phyloP scores from a whole-genome alignment of 2,113 vertebrate genomes.

The Prunella fulvescens region DNA sequence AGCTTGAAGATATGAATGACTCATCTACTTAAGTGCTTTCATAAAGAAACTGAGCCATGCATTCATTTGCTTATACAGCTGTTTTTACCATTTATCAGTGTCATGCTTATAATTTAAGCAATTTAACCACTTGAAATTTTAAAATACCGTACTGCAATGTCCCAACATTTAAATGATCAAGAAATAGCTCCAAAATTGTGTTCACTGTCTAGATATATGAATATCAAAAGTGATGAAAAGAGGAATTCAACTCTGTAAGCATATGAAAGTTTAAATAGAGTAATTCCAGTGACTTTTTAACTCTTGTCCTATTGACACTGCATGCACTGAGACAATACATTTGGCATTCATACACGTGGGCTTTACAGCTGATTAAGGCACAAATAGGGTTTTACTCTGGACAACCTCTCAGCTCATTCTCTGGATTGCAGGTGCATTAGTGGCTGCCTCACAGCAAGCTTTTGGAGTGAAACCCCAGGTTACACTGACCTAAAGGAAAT shows the following conservation, averaged over 20 bases:
- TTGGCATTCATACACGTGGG: rapidly evolving
- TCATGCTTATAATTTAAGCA: not conserved
- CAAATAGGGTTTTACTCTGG: not conserved
- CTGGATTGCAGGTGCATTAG: not conserved
- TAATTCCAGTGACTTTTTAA: not conserved
- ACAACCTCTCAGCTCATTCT: not conserved
- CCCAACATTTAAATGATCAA: not conserved
- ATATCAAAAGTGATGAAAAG: not conserved
- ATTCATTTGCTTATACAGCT: not conserved
- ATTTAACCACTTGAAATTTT: not conserved
- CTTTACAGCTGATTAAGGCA: not conserved
- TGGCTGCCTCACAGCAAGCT: not conserved
- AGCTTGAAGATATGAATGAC: conserved; percentile 12
- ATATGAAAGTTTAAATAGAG: not conserved
- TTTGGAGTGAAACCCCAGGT: not conserved
- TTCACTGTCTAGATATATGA: not conserved
- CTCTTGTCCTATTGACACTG: not conserved
- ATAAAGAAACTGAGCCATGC: not conserved
- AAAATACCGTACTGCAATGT: not conserved
- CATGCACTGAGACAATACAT: not conserved
- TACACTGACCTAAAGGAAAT: not conserved
- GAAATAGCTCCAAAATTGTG: not conserved
- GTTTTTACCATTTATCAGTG: conserved; percentile 24
- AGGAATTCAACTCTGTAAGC: not conserved
- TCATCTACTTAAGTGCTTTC: conserved; percentile 2